Evolutionary conservation across 2,888 invertebrate genomes (phyloP).

Genomic region (Athetis lepigone): DNA sequence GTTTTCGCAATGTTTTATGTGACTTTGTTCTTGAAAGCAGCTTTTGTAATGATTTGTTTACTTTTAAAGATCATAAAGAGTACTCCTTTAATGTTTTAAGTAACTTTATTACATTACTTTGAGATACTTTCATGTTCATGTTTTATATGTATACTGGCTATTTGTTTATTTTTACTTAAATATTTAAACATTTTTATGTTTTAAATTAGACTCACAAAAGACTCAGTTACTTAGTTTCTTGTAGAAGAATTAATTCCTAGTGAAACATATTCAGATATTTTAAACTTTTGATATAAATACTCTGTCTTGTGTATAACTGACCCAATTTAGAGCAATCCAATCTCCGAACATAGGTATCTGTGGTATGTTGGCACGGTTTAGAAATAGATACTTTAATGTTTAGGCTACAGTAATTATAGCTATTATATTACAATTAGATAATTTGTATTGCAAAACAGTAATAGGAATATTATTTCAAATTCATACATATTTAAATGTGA

Average conservation of each 20-base stretch:
- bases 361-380: constrained; percentile 29
- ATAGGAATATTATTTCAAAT: not conserved
- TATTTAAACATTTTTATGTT: not conserved
- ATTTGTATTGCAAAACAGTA: not conserved
- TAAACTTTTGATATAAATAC: constrained; percentile 7
- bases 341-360: constrained; percentile 17
- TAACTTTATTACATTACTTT: not conserved
- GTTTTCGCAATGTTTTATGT: not conserved
- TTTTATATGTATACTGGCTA: not conserved
- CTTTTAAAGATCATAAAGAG: not conserved
- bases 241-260: not conserved
- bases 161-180: not conserved
- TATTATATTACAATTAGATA: constrained; percentile 8
- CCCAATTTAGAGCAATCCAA: constrained; percentile 6
- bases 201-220: not conserved
- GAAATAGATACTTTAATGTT: constrained; percentile 32
- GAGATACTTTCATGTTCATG: not conserved
- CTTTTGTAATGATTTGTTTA: constrained; percentile 33
- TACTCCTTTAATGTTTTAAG: not conserved
- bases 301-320: constrained; percentile 11
- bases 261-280: not conserved
- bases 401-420: constrained; percentile 15
- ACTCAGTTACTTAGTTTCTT: not conserved
- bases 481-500: not conserved
- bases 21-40: not conserved